These are phyloP conservation scores for Archegozetes longisetosus DNA, from an alignment of 1,140 invertebrate genomes.

Conservation along the genomic window DNA sequence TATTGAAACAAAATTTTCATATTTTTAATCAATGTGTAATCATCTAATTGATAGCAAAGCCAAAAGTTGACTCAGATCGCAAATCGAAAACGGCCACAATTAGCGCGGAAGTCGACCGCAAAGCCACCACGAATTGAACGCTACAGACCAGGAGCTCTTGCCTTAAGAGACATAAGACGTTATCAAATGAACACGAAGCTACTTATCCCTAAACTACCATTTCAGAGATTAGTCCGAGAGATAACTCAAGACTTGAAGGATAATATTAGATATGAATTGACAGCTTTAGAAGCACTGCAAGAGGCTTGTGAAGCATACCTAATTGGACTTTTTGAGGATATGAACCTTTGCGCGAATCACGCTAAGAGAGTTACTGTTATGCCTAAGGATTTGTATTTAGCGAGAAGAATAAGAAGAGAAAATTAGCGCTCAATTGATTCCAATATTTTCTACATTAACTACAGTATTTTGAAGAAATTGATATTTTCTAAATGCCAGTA, in stretches of 20 bases:
- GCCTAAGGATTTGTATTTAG: constrained; percentile 27
- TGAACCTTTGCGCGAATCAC: constrained; percentile 28
- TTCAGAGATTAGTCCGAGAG: constrained; percentile 10
- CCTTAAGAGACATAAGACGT: constrained; percentile 29
- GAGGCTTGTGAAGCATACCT: constrained; percentile 29
- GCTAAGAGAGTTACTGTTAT: constrained; percentile 28
- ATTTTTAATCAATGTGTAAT: too few relatives aligned
- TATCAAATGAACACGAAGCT: constrained; percentile 31
- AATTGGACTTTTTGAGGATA: constrained; percentile 28
- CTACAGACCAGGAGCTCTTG: constrained; percentile 29
- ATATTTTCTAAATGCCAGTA: too few relatives aligned
- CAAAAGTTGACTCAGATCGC: too few relatives aligned
- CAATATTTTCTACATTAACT: too few relatives aligned
- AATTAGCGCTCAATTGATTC: too few relatives aligned
- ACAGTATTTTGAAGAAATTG: too few relatives aligned
- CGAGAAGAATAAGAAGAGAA: constrained; percentile 13
- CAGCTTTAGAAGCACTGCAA: constrained; percentile 14
- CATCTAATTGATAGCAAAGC: too few relatives aligned
- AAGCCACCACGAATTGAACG: constrained; percentile 8
- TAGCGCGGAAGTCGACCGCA: background rate
- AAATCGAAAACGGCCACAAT: background rate
- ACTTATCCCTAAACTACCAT: constrained; percentile 26
- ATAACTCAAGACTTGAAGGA: constrained; percentile 10
- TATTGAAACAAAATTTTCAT: too few relatives aligned
- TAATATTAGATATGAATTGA: background rate